phyloP scores from a whole-genome alignment of 2,113 vertebrate species.

The Zonotrichia leucophrys region DNA sequence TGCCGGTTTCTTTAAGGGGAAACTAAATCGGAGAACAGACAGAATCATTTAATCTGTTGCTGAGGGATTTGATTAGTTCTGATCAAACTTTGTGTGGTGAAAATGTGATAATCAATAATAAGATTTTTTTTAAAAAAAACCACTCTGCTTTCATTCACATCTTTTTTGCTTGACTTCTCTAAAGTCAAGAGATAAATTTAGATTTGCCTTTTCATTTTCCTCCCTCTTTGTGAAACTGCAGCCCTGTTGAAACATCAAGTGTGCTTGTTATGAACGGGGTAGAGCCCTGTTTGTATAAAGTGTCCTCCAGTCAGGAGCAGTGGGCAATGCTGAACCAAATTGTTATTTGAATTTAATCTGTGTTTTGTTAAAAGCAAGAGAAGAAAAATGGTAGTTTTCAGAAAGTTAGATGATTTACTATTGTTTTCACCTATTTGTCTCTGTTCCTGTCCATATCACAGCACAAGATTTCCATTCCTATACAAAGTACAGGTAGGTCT shows the following conservation, averaged over 20 bases:
- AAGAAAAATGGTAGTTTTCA: neutral
- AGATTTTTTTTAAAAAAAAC: neutral
- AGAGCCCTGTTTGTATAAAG: neutral
- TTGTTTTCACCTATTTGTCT: neutral
- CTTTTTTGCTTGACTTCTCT: neutral
- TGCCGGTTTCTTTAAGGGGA: neutral
- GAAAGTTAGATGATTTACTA: neutral
- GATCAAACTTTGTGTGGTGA: neutral
- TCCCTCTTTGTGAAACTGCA: neutral
- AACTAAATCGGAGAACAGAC: neutral
- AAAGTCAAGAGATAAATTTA: neutral
- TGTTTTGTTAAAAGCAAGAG: neutral
- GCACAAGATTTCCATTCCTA: neutral
- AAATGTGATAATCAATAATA: neutral
- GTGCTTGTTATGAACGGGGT: neutral
- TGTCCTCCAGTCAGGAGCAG: neutral
- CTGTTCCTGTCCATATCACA: neutral
- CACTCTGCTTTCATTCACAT: neutral
- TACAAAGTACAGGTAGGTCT: neutral
- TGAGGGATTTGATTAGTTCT: neutral
- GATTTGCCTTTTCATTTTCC: neutral
- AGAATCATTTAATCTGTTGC: neutral
- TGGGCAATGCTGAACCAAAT: neutral
- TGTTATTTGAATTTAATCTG: neutral
- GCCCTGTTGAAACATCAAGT: neutral